Evolutionary conservation across 2,888 invertebrate genomes (phyloP).

Genomic region (Ophonus ardosiacus): DNA sequence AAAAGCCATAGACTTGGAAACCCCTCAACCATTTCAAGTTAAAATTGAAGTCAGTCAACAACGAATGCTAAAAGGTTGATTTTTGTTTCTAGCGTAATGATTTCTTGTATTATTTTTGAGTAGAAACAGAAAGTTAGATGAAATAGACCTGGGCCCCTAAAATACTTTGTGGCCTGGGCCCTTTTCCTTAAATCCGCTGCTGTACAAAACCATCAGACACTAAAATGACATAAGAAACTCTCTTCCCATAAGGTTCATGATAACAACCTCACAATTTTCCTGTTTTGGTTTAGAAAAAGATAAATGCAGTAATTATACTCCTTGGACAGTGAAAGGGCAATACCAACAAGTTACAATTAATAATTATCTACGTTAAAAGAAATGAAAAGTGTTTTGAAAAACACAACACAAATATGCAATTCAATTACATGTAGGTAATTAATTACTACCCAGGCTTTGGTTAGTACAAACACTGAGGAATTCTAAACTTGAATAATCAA

Average conservation of each 20-base stretch:
- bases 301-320: conserved; percentile 26
- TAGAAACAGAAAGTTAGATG: no score
- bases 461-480: conserved; percentile 50
- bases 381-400: conserved; percentile 46
- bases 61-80: no score
- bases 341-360: background rate
- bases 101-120: no score
- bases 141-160: no score
- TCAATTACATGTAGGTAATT: conserved; percentile 58
- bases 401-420: conserved; percentile 57
- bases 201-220: background rate
- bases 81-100: no score
- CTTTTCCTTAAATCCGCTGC: no score
- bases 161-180: no score
- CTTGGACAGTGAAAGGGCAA: background rate
- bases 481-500: conserved; percentile 27
- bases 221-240: conserved; percentile 20
- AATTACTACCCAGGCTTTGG: conserved; percentile 55
- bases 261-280: conserved; percentile 29
- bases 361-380: conserved; percentile 22
- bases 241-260: conserved; percentile 10
- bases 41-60: no score
- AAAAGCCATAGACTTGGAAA: no score
- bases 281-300: conserved; percentile 37
- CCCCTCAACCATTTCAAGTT: no score